These are phyloP conservation scores for Heteropelma amictum DNA, from an alignment of 2,888 invertebrate species.

Conservation along the genomic window DNA sequence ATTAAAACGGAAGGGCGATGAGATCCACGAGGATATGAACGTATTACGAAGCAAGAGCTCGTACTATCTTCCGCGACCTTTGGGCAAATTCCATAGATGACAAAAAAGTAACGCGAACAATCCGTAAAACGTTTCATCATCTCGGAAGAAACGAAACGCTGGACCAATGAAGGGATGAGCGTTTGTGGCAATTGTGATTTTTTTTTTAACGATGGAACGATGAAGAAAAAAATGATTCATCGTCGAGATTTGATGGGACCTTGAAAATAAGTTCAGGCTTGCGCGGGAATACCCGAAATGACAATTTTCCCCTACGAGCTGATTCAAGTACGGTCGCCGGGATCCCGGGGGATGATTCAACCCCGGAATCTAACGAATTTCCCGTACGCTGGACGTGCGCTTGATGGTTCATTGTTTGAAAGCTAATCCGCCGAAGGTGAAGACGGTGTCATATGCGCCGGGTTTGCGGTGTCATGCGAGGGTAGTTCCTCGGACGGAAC, in stretches of 20 bases:
- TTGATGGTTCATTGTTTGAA: conserved; percentile 55
- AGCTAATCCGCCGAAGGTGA: conserved; percentile 49
- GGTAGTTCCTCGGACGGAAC: conserved; percentile 16
- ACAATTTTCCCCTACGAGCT: too few species aligned
- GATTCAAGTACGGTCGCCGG: conserved; percentile 11
- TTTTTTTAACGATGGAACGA: too few species aligned
- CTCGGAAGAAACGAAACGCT: too few species aligned
- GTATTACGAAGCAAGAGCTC: conserved; percentile 4
- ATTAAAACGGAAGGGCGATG: conserved; percentile 37
- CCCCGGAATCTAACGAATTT: conserved; percentile 35
- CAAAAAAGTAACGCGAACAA: too few species aligned
- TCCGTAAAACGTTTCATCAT: too few species aligned
- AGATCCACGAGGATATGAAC: conserved; percentile 18
- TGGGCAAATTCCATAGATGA: too few species aligned
- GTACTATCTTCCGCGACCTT: background rate
- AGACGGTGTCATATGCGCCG: conserved; percentile 39
- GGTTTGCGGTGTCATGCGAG: conserved; percentile 20
- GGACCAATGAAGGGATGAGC: too few species aligned
- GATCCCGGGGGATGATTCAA: conserved; percentile 21
- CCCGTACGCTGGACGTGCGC: conserved; percentile 24
- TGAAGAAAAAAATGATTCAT: too few species aligned
- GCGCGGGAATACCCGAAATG: too few species aligned
- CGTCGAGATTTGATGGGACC: background rate
- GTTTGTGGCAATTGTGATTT: too few species aligned
- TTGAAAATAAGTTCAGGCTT: too few species aligned